These are phyloP conservation scores for Pristionchus maxplancki DNA, from an alignment of 2,888 invertebrate species.

Conservation along the genomic window DNA sequence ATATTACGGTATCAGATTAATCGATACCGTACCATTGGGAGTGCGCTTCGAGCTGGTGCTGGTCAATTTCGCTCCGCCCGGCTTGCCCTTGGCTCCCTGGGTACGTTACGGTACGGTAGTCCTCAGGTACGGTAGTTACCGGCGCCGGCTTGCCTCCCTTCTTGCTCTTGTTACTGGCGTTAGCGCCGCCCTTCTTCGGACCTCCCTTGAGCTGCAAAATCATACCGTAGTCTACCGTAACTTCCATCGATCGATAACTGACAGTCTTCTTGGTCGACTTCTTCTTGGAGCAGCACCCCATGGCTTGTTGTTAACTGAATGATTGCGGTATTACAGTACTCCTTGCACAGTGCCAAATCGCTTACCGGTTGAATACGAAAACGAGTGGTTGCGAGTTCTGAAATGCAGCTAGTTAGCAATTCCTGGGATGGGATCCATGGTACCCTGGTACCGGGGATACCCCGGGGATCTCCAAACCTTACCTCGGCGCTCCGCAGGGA, in stretches of 20 bases:
- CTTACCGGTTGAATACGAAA: conserved; percentile 13
- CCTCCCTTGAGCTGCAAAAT: conserved; percentile 25
- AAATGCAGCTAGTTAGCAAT: not conserved
- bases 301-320: conserved; percentile 1
- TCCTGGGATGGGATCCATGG: not conserved
- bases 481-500: conserved; percentile 23
- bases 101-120: not conserved
- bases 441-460: not conserved
- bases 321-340: not conserved
- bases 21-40: conserved; percentile 1
- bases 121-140: not conserved
- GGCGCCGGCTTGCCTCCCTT: not conserved
- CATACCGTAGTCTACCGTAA: not conserved
- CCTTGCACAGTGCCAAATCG: not conserved
- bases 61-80: not conserved
- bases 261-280: conserved; percentile 17
- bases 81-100: not conserved
- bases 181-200: not conserved
- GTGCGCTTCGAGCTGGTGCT: not conserved
- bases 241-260: not conserved
- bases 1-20: not conserved
- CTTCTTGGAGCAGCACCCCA: conserved; percentile 21
- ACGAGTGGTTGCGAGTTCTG: conserved; percentile 33
- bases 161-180: not conserved
- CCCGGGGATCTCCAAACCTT: not conserved